phyloP scores from a whole-genome alignment of 2,888 invertebrate species.

The Steinernema carpocapsae region DNA sequence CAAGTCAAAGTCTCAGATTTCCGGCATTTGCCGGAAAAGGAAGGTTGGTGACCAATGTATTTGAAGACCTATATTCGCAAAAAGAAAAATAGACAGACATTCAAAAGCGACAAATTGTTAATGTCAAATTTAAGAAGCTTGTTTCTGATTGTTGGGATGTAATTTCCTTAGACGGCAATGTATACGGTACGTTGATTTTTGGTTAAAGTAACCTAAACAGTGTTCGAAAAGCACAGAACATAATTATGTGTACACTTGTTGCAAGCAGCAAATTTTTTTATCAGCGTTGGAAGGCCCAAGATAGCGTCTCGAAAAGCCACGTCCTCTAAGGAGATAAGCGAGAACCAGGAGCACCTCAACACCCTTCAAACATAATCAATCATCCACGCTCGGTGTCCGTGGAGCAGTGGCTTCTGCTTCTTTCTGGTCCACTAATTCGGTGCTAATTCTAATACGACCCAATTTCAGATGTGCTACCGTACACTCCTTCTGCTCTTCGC shows the following conservation, averaged over 20 bases:
- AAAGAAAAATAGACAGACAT: too few relatives aligned
- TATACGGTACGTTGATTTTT: too few relatives aligned
- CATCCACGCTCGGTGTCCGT: background rate
- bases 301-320: conserved; percentile 34
- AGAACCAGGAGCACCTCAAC: background rate
- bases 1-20: too few relatives aligned
- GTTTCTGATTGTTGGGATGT: too few relatives aligned
- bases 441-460: background rate
- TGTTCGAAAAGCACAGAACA: background rate
- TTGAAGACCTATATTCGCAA: too few relatives aligned
- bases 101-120: too few relatives aligned
- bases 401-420: background rate
- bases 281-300: conserved; percentile 13
- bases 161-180: too few relatives aligned
- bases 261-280: conserved; percentile 25
- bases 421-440: background rate
- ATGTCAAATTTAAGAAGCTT: too few relatives aligned
- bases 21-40: too few relatives aligned
- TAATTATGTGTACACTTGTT: conserved; percentile 1
- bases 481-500: background rate
- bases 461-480: conserved; percentile 3
- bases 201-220: too few relatives aligned
- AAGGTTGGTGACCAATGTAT: too few relatives aligned
- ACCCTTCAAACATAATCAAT: conserved; percentile 4
- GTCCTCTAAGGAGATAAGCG: conserved; percentile 27